These are phyloP conservation scores for Ectemnius continuus DNA, from an alignment of 2,888 invertebrate species.

Conservation along the genomic window DNA sequence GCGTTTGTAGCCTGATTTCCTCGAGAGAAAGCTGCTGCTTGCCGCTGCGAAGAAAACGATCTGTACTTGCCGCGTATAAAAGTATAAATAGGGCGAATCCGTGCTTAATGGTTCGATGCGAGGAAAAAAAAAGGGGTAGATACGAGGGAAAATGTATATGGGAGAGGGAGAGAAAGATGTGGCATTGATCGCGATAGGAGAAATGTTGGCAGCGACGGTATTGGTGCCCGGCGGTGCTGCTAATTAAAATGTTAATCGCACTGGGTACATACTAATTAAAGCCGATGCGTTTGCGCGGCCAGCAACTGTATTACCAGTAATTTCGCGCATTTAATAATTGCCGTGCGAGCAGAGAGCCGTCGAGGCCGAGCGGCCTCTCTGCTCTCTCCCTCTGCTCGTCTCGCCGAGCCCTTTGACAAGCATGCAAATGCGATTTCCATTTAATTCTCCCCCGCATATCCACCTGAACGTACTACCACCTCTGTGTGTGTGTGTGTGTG, in stretches of 20 bases:
- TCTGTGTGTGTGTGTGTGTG: too few relatives aligned
- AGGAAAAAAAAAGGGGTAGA: too few relatives aligned
- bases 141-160: not conserved
- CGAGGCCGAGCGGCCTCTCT: not conserved
- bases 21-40: too few relatives aligned
- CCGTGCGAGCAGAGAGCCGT: not conserved
- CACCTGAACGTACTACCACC: too few relatives aligned
- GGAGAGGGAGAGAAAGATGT: not conserved
- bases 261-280: conserved; percentile 44
- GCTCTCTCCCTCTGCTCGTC: too few relatives aligned
- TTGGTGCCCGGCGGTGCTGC: conserved; percentile 24
- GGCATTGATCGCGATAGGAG: conserved; percentile 42
- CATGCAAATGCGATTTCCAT: not conserved
- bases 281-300: conserved; percentile 36
- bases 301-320: conserved; percentile 45
- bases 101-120: not conserved
- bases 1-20: too few relatives aligned
- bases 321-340: conserved; percentile 44
- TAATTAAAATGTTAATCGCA: conserved; percentile 51
- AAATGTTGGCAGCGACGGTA: conserved; percentile 39
- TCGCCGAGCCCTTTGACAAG: conserved; percentile 4
- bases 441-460: not conserved
- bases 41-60: not conserved
- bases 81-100: not conserved
- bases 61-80: not conserved